Percentiles rank a stretch among this genome's conserved stretches.
phyloP scores from a whole-genome alignment of 2,113 vertebrate genomes.

The Mirza zaza region DNA sequence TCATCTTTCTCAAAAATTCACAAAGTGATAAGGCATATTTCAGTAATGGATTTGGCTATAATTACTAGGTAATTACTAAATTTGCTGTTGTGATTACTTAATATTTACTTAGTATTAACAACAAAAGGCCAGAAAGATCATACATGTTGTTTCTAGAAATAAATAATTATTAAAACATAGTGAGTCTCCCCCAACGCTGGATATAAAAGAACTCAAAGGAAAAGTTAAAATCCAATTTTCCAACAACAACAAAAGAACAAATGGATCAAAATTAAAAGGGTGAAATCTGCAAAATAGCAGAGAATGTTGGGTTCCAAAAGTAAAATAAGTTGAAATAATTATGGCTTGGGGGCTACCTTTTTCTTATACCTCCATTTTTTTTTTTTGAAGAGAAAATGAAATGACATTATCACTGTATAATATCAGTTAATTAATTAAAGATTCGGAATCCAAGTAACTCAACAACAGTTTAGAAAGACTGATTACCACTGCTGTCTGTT shows the following conservation, averaged over 20 bases:
- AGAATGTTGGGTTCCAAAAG: background rate
- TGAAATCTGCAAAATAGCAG: accelerated
- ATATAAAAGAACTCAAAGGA: background rate
- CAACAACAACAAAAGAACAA: background rate
- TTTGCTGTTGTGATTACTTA: background rate
- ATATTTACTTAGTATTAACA: background rate
- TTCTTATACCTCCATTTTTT: constrained; percentile 50
- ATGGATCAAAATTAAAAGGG: background rate
- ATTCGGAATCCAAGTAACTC: constrained; percentile 71
- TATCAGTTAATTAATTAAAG: constrained; percentile 70
- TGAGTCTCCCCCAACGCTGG: accelerated
- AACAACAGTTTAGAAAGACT: constrained; percentile 72
- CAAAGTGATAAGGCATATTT: background rate
- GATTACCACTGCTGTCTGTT: constrained; percentile 40
- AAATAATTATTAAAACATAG: background rate
- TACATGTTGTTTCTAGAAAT: background rate
- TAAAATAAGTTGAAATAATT: constrained; percentile 31
- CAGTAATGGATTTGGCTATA: no score
- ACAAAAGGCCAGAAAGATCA: background rate
- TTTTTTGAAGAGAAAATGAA: constrained; percentile 50
- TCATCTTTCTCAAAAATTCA: background rate
- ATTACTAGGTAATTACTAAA: no score
- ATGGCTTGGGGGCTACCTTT: constrained; percentile 35
- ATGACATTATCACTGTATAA: background rate
- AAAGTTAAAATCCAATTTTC: background rate